These are phyloP conservation scores for Noctua janthina DNA, from an alignment of 2,888 invertebrate species.

Conservation along the genomic window DNA sequence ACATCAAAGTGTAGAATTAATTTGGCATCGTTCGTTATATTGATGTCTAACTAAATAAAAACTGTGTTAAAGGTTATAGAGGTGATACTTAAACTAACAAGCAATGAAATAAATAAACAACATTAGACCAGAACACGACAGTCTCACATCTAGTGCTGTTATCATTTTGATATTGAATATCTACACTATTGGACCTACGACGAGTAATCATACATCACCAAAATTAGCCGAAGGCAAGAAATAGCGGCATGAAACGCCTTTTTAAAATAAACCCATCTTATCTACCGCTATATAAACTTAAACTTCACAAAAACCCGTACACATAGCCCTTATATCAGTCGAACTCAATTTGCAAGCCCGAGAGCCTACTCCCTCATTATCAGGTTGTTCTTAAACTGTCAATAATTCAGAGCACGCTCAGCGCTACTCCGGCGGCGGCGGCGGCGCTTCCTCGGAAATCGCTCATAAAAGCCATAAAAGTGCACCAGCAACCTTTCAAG, in stretches of 20 bases:
- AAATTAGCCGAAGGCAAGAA: neutral
- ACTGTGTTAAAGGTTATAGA: neutral
- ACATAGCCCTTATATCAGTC: constrained; percentile 8
- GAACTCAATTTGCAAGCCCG: constrained; percentile 16
- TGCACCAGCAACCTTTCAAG: constrained; percentile 80
- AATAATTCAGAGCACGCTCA: constrained; percentile 57
- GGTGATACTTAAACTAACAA: neutral
- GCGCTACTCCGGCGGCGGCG: constrained; percentile 51
- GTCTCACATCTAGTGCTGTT: neutral
- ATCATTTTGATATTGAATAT: too few relatives aligned
- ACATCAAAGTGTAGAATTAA: constrained; percentile 5
- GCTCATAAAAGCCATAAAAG: constrained; percentile 69
- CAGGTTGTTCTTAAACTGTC: constrained; percentile 40
- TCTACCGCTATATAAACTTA: neutral
- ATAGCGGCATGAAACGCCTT: neutral
- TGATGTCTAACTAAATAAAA: constrained; percentile 14
- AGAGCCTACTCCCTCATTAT: constrained; percentile 40
- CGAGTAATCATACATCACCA: neutral
- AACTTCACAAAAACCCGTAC: constrained; percentile 1
- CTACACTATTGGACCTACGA: too few relatives aligned
- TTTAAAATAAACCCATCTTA: neutral
- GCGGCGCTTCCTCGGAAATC: constrained; percentile 56
- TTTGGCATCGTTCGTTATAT: constrained; percentile 18
- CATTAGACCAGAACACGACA: neutral
- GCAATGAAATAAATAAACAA: neutral